phyloP scores from a whole-genome alignment of 2,888 invertebrate genomes.

The Apotomis betuletana region DNA sequence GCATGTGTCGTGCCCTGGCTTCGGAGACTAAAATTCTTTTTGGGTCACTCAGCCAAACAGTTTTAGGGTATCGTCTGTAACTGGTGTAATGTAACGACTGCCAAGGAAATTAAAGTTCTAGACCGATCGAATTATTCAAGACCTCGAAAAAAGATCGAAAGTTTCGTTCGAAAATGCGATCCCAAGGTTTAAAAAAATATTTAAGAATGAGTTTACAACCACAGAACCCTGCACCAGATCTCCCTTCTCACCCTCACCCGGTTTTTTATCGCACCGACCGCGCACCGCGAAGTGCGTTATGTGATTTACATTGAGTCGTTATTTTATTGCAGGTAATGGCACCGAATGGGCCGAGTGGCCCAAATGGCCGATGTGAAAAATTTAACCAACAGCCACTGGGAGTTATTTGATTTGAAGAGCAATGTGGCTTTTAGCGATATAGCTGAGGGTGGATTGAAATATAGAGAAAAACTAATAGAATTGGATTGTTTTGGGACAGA shows the following conservation, averaged over 20 bases:
- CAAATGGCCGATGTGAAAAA: conserved; percentile 61
- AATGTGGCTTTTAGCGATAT: conserved; percentile 26
- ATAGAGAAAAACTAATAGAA: conserved; percentile 3
- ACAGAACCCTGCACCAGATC: conserved; percentile 14
- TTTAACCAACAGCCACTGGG: conserved; percentile 47
- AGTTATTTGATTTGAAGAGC: conserved; percentile 38
- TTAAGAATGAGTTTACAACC: too few relatives aligned
- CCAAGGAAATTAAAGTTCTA: too few relatives aligned
- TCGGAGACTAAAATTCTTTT: too few relatives aligned
- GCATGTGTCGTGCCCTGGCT: too few relatives aligned
- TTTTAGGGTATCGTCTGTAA: too few relatives aligned
- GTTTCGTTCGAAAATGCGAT: too few relatives aligned
- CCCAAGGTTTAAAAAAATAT: too few relatives aligned
- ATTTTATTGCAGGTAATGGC: conserved; percentile 71
- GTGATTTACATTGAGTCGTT: conserved; percentile 74
- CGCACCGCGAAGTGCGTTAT: conserved; percentile 60
- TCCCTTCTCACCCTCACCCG: conserved; percentile 1
- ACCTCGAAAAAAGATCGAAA: too few relatives aligned
- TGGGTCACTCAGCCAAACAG: too few relatives aligned
- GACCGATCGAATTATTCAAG: too few relatives aligned
- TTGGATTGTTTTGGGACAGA: not conserved
- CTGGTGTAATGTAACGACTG: too few relatives aligned
- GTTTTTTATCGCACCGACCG: conserved; percentile 57
- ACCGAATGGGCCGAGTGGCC: conserved; percentile 43
- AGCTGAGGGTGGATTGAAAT: not conserved